phyloP scores from a whole-genome alignment of 2,113 vertebrate species.

The Gobiocypris rarus region DNA sequence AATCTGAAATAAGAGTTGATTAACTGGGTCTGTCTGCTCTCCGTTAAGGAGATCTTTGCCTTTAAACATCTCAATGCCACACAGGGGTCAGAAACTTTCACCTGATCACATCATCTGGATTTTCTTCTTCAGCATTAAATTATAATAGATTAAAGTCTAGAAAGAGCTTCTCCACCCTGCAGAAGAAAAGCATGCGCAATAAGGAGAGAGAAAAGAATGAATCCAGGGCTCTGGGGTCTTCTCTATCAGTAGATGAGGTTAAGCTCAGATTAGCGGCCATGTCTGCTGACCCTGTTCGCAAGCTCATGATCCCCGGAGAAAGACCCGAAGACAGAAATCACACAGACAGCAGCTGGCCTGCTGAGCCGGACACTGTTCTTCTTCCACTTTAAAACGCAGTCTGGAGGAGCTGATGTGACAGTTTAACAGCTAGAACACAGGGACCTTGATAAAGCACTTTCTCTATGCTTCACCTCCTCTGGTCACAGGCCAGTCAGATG shows the following conservation, averaged over 20 bases:
- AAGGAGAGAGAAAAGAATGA: constrained; percentile 32
- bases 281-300: constrained; percentile 46
- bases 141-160: neutral
- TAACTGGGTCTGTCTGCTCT: neutral
- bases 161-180: constrained; percentile 10
- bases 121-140: neutral
- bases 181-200: constrained; percentile 49
- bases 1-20: neutral
- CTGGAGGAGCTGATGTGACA: neutral
- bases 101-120: neutral
- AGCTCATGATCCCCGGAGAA: neutral
- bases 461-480: constrained; percentile 5
- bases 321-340: neutral
- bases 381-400: neutral
- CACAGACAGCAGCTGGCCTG: constrained; percentile 3
- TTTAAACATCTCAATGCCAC: neutral
- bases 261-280: constrained; percentile 61
- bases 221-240: constrained; percentile 47
- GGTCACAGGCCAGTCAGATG: neutral
- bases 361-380: neutral
- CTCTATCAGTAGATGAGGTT: constrained; percentile 52
- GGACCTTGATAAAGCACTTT: constrained; percentile 22
- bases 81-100: neutral
- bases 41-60: neutral
- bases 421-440: constrained; percentile 3